phyloP scores from a whole-genome alignment of 2,797 vertebrate genomes.

The Crax fasciolata region DNA sequence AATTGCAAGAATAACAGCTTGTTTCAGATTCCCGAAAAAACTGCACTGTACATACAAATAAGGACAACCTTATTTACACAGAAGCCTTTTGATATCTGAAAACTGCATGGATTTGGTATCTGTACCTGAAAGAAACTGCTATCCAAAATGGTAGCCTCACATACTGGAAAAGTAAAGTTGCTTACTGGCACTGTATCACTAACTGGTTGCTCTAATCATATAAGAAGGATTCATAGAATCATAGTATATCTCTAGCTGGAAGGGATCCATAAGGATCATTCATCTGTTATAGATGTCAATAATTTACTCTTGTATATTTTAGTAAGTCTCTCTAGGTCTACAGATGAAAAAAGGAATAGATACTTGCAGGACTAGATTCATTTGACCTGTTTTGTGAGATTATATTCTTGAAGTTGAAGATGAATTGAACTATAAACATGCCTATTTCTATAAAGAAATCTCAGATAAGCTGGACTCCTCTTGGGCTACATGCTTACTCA shows the following conservation, averaged over 20 bases:
- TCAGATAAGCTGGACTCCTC: neutral
- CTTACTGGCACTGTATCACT: neutral
- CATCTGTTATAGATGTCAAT: neutral
- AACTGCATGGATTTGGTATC: neutral
- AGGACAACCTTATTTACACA: neutral
- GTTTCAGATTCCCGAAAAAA: slow-evolving; percentile 1
- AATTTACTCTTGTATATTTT: neutral
- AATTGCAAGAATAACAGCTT: neutral
- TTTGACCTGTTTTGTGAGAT: neutral
- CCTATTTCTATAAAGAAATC: neutral
- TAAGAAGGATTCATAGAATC: neutral
- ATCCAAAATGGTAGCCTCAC: neutral
- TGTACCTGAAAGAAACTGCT: neutral
- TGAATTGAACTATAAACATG: neutral
- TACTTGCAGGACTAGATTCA: neutral
- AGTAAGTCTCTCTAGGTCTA: neutral
- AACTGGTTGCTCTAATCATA: neutral
- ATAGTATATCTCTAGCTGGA: no score
- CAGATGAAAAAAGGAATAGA: neutral
- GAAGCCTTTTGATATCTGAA: slow-evolving; percentile 19
- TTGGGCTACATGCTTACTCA: neutral
- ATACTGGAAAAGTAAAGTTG: neutral
- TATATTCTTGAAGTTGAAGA: neutral
- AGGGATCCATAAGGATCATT: no score
- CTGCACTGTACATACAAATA: neutral